A percentile compares a stretch with the other conserved stretches of the same genome.
phyloP scores from a whole-genome alignment of 2,888 invertebrate genomes.

The Oscheius sp. region DNA sequence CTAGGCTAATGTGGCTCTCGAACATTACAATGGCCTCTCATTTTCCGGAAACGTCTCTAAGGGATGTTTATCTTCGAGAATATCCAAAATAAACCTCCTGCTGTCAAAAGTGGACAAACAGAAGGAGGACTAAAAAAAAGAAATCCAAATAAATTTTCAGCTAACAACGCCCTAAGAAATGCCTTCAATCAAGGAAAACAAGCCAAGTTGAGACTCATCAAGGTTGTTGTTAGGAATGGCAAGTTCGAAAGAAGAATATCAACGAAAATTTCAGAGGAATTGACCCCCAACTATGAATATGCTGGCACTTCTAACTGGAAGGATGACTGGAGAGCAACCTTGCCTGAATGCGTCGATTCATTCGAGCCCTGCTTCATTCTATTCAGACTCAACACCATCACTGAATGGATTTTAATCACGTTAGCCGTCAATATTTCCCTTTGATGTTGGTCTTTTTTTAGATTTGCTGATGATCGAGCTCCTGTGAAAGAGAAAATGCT shows the following conservation, averaged over 20 bases:
- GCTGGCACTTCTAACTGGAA: slow-evolving; percentile 64
- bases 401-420: slow-evolving; percentile 82
- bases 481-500: slow-evolving; percentile 94
- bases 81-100: background rate
- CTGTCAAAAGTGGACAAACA: background rate
- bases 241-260: no score
- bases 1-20: slow-evolving; percentile 1
- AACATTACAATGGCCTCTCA: background rate
- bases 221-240: slow-evolving; percentile 69
- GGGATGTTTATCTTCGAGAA: no score
- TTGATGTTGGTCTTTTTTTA: slow-evolving; percentile 69
- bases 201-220: slow-evolving; percentile 66
- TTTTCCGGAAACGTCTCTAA: background rate
- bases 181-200: slow-evolving; percentile 68
- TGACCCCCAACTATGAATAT: slow-evolving; percentile 61
- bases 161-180: slow-evolving; percentile 61
- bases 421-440: slow-evolving; percentile 32
- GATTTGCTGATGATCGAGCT: slow-evolving; percentile 92
- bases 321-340: slow-evolving; percentile 63
- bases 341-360: slow-evolving; percentile 70
- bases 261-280: slow-evolving; percentile 56
- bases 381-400: slow-evolving; percentile 79
- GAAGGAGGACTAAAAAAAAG: background rate
- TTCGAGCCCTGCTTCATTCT: slow-evolving; percentile 87
- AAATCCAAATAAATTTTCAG: slow-evolving; percentile 59